Evolutionary conservation across 2,113 vertebrate species (phyloP).

Genomic region (Saccopteryx leptura): DNA sequence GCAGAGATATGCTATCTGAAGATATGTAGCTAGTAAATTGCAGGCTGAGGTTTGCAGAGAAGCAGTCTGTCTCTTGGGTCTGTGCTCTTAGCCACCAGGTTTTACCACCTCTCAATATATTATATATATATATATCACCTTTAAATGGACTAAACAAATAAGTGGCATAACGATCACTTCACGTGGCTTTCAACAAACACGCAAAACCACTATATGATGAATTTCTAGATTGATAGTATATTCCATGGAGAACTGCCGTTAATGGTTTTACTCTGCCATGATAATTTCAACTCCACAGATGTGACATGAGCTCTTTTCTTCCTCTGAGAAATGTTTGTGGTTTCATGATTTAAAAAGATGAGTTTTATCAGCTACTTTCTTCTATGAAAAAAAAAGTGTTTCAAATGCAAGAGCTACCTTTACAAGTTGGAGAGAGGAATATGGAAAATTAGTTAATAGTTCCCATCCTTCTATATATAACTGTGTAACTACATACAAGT

Average conservation of each 20-base stretch:
- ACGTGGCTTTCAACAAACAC: conserved; percentile 50
- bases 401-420: neutral
- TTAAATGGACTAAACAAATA: conserved; percentile 43
- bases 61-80: neutral
- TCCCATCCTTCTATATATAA: neutral
- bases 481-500: neutral
- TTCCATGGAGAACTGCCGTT: neutral
- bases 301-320: neutral
- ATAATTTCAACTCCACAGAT: neutral
- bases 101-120: neutral
- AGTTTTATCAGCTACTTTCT: neutral
- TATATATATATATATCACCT: neutral
- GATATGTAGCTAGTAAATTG: neutral
- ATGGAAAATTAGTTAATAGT: neutral
- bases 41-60: neutral
- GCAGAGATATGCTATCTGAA: neutral
- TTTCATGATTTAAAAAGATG: neutral
- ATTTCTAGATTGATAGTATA: neutral
- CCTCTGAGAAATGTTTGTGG: neutral
- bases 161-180: neutral
- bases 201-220: neutral
- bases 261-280: neutral
- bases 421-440: neutral
- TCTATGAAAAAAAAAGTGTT: neutral
- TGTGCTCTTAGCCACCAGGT: neutral